Conservation (phyloP, 2,113 vertebrate species). For the Casuarius casuarius region DNA sequence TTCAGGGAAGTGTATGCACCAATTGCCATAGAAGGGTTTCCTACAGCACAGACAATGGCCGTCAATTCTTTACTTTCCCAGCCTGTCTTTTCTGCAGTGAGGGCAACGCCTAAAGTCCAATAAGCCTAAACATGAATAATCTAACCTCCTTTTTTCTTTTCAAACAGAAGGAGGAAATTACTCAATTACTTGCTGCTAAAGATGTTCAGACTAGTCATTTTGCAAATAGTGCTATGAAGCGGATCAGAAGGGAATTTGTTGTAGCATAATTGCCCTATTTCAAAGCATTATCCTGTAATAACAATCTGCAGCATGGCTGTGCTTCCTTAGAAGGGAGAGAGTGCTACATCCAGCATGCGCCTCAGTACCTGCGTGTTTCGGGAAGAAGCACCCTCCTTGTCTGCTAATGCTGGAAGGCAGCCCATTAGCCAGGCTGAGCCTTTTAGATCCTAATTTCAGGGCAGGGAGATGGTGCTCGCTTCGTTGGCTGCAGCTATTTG, state of each 20-base stretch:
- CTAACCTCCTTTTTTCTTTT: neutral
- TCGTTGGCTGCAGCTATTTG: neutral
- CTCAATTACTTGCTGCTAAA: conserved; percentile 8
- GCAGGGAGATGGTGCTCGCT: neutral
- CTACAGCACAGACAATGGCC: neutral
- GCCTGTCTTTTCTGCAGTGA: neutral
- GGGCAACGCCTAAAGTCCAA: neutral
- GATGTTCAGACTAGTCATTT: neutral
- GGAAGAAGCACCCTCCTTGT: neutral
- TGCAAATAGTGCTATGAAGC: neutral
- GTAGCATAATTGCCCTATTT: neutral
- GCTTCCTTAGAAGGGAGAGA: neutral
- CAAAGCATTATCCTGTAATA: neutral
- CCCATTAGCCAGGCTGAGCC: neutral
- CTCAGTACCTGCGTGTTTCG: neutral
- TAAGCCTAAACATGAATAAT: neutral
- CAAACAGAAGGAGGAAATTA: conserved; percentile 4
- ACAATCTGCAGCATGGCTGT: neutral
- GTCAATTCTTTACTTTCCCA: neutral
- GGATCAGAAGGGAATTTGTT: neutral
- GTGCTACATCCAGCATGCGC: neutral
- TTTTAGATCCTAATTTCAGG: neutral
- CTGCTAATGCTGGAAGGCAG: neutral
- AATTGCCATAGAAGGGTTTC: neutral
- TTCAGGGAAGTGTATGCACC: neutral